A percentile compares a stretch with the other conserved stretches of the same genome.
Evolutionary conservation across 2,113 vertebrate genomes (phyloP).

Genomic region (Leiothrix lutea): DNA sequence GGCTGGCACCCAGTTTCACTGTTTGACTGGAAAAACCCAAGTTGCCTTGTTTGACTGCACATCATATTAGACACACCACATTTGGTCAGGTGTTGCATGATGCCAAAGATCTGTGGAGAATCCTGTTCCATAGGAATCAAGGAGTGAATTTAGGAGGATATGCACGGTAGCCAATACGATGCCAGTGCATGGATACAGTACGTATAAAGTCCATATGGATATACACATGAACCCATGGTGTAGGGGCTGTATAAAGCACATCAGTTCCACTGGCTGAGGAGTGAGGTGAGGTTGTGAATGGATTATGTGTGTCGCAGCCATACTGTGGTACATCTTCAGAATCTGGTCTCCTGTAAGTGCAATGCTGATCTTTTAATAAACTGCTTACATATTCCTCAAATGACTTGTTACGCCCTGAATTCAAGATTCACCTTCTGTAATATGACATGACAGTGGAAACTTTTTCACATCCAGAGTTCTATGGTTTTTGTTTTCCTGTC

Average conservation of each 20-base stretch:
- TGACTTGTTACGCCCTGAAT: background rate
- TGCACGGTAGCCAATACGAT: background rate
- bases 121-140: background rate
- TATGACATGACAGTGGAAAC: background rate
- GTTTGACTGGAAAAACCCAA: background rate
- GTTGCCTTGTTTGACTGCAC: background rate
- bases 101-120: background rate
- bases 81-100: background rate
- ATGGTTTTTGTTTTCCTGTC: background rate
- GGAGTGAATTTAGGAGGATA: background rate
- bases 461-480: background rate
- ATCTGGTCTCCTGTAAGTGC: background rate
- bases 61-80: too few relatives aligned
- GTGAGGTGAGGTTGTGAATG: background rate
- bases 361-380: background rate
- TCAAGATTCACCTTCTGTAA: background rate
- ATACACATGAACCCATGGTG: rapidly evolving
- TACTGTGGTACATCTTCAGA: background rate
- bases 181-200: background rate
- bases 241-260: background rate
- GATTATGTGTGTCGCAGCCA: background rate
- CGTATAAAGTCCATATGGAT: background rate
- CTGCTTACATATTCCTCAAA: background rate
- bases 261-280: background rate
- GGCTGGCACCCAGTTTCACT: background rate